A percentile compares a stretch with the other conserved stretches of the same genome.
Evolutionary conservation across 2,888 invertebrate species (phyloP).

Genomic region (Dryadula phaetusa): DNA sequence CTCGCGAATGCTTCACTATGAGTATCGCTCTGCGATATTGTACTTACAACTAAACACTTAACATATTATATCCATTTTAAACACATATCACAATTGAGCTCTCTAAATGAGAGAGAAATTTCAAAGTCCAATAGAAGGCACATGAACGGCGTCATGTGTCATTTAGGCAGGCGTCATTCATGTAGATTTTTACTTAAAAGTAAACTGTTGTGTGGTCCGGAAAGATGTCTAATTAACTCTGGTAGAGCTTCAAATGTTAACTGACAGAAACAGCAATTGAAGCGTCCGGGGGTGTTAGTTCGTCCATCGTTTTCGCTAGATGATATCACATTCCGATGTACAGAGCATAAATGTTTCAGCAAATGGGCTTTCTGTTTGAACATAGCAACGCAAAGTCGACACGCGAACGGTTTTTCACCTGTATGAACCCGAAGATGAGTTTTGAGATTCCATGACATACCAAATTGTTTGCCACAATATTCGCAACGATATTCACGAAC

Average conservation of each 20-base stretch:
- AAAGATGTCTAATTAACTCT: constrained; percentile 93
- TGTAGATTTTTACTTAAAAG: constrained; percentile 94
- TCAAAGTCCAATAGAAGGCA: constrained; percentile 76
- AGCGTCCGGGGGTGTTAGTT: constrained; percentile 86
- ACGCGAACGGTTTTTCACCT: constrained; percentile 95
- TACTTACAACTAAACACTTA: constrained; percentile 72
- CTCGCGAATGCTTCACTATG: constrained; percentile 71
- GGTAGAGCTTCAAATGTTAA: constrained; percentile 93
- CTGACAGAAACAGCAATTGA: constrained; percentile 95
- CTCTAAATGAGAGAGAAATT: constrained; percentile 71
- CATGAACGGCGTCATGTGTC: constrained; percentile 69
- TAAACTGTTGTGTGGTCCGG: constrained; percentile 94
- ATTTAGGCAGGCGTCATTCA: constrained; percentile 83
- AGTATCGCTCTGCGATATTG: constrained; percentile 81
- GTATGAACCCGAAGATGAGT: constrained; percentile 95
- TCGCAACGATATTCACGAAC: constrained; percentile 94
- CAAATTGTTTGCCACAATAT: constrained; percentile 95
- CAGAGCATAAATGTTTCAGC: constrained; percentile 94
- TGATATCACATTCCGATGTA: constrained; percentile 94
- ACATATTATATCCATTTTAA: constrained; percentile 71
- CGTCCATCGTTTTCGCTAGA: constrained; percentile 90
- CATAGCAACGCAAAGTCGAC: constrained; percentile 95
- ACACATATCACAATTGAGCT: constrained; percentile 84
- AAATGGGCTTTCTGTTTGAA: constrained; percentile 96
- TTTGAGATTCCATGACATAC: constrained; percentile 96